Conservation (phyloP, 2,797 vertebrate species). For the Microctenopoma steveboyesi region DNA sequence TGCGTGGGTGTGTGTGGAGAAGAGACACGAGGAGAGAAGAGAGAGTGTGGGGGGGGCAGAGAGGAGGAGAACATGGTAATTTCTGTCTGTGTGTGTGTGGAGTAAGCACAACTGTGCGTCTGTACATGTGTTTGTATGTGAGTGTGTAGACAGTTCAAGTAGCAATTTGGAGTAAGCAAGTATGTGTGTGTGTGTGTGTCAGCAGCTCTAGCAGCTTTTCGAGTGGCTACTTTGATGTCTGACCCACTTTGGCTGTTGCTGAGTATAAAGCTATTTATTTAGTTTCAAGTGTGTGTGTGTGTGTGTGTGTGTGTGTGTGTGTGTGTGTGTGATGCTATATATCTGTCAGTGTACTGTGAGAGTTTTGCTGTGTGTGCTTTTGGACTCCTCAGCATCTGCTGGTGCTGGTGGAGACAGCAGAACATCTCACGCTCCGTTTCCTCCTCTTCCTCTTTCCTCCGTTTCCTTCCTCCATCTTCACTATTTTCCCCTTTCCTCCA, state of each 20-base stretch:
- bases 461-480: slow-evolving; percentile 18
- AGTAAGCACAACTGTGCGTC: slow-evolving; percentile 64
- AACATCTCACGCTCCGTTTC: slow-evolving; percentile 56
- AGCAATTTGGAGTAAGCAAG: slow-evolving; percentile 74
- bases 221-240: slow-evolving; percentile 82
- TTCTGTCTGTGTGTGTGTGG: slow-evolving; percentile 32
- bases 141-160: slow-evolving; percentile 72
- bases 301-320: slow-evolving; percentile 32
- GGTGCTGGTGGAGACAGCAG: slow-evolving; percentile 51
- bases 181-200: slow-evolving; percentile 48
- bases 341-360: slow-evolving; percentile 63
- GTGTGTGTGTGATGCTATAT: slow-evolving; percentile 63
- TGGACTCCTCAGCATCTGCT: slow-evolving; percentile 59
- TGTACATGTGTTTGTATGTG: slow-evolving; percentile 39
- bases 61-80: slow-evolving; percentile 64
- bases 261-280: slow-evolving; percentile 82
- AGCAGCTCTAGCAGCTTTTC: slow-evolving; percentile 76
- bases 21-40: slow-evolving; percentile 7
- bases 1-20: slow-evolving; percentile 16
- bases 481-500: slow-evolving; percentile 20
- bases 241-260: slow-evolving; percentile 82
- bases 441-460: slow-evolving; percentile 20
- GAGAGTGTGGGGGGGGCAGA: slow-evolving; percentile 18
- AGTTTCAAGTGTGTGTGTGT: slow-evolving; percentile 48
- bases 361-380: slow-evolving; percentile 54